phyloP scores from a whole-genome alignment of 2,888 invertebrate genomes.

The Tachina fera region DNA sequence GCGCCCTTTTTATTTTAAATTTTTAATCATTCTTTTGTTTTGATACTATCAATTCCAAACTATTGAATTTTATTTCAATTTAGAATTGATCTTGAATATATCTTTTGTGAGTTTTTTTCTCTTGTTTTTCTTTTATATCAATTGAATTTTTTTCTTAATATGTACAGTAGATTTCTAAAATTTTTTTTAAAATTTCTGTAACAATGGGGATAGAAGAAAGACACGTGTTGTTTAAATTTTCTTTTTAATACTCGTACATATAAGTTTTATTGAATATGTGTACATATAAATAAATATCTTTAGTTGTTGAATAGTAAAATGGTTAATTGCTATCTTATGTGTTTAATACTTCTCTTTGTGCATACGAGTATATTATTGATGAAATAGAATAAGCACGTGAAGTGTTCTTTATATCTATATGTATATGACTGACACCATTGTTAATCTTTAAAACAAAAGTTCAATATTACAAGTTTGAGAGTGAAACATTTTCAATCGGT shows the following conservation, averaged over 20 bases:
- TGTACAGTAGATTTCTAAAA: slow-evolving; percentile 10
- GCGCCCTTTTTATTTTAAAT: slow-evolving; percentile 48
- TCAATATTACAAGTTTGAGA: no score
- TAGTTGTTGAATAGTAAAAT: not conserved
- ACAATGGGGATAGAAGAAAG: slow-evolving; percentile 27
- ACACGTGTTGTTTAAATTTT: slow-evolving; percentile 61
- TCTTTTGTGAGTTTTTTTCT: slow-evolving; percentile 12
- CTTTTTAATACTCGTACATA: not conserved
- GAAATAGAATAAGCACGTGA: no score
- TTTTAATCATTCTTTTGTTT: slow-evolving; percentile 48
- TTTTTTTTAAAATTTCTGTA: slow-evolving; percentile 26
- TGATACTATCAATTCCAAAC: slow-evolving; percentile 42
- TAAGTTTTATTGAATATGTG: not conserved
- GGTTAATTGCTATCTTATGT: no score
- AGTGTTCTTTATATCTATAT: no score
- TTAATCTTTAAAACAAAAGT: no score
- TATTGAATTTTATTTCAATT: slow-evolving; percentile 41
- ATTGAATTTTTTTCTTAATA: slow-evolving; percentile 36
- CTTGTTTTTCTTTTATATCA: slow-evolving; percentile 23
- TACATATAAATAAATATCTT: no score
- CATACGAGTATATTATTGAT: no score
- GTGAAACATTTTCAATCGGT: no score
- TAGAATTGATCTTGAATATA: slow-evolving; percentile 61
- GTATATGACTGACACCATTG: no score
- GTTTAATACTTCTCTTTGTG: no score